These are phyloP conservation scores for Belgica antarctica DNA, from an alignment of 2,888 invertebrate genomes.

Conservation along the genomic window DNA sequence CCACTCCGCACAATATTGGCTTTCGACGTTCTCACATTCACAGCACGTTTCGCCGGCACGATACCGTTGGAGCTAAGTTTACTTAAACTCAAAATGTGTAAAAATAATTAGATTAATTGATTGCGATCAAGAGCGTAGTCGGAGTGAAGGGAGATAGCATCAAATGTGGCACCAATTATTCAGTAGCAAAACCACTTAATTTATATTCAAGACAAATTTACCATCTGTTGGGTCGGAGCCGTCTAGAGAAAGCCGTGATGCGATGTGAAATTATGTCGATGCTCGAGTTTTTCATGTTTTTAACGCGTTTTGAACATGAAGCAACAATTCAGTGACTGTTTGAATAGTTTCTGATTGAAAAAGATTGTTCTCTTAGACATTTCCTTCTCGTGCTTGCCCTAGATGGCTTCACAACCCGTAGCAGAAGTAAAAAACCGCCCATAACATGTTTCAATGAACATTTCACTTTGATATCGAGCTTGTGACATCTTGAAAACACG, in stretches of 20 bases:
- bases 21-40: neutral
- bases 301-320: too few species aligned
- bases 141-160: neutral
- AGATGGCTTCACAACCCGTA: too few species aligned
- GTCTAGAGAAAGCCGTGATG: too few species aligned
- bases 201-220: constrained; percentile 12
- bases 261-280: too few species aligned
- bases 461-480: neutral
- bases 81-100: neutral
- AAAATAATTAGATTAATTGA: constrained; percentile 30
- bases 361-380: too few species aligned
- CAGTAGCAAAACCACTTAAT: neutral
- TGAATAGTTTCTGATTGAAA: too few species aligned
- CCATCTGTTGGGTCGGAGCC: neutral
- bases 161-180: neutral
- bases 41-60: neutral
- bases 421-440: neutral
- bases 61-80: neutral
- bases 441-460: neutral
- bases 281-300: too few species aligned
- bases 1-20: neutral
- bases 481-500: constrained; percentile 9
- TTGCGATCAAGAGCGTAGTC: constrained; percentile 10
- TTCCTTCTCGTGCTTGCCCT: too few species aligned
- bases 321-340: too few species aligned